Conservation (phyloP, 2,888 invertebrate species). For the Gymnocheta viridis region DNA sequence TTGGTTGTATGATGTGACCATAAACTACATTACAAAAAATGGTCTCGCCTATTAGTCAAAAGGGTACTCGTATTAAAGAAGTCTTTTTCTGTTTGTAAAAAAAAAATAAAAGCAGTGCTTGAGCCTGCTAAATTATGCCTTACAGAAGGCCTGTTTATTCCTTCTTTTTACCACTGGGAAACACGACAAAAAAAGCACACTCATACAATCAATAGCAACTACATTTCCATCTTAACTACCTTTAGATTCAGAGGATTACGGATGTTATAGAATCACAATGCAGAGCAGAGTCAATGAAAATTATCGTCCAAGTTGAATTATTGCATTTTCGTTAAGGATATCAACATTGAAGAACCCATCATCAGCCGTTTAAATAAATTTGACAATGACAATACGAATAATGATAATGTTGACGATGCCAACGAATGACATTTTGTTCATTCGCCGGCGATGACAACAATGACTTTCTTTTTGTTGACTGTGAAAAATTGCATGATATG, state of each 20-base stretch:
- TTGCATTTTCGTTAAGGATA: slow-evolving; percentile 31
- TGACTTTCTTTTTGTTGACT: not conserved
- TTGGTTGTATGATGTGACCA: too few species aligned
- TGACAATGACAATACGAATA: slow-evolving; percentile 38
- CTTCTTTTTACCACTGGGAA: too few species aligned
- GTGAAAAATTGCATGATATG: slow-evolving; percentile 42
- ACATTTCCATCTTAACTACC: slow-evolving; percentile 16
- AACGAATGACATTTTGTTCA: not conserved
- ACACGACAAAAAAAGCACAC: too few species aligned
- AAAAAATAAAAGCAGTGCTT: too few species aligned
- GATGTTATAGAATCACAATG: not conserved
- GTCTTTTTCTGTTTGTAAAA: too few species aligned
- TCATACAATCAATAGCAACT: not conserved
- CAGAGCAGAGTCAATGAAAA: slow-evolving; percentile 8
- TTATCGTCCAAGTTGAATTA: slow-evolving; percentile 19
- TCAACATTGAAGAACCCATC: slow-evolving; percentile 18
- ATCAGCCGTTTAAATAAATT: slow-evolving; percentile 34
- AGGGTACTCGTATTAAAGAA: too few species aligned
- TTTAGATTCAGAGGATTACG: not conserved
- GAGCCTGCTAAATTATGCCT: too few species aligned
- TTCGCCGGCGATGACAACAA: slow-evolving; percentile 7
- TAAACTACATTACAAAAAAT: too few species aligned
- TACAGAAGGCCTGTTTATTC: too few species aligned
- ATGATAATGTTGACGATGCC: slow-evolving; percentile 10
- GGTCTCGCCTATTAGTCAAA: too few species aligned